Conservation (phyloP, 2,113 vertebrate species). For the Calidris pygmaea region DNA sequence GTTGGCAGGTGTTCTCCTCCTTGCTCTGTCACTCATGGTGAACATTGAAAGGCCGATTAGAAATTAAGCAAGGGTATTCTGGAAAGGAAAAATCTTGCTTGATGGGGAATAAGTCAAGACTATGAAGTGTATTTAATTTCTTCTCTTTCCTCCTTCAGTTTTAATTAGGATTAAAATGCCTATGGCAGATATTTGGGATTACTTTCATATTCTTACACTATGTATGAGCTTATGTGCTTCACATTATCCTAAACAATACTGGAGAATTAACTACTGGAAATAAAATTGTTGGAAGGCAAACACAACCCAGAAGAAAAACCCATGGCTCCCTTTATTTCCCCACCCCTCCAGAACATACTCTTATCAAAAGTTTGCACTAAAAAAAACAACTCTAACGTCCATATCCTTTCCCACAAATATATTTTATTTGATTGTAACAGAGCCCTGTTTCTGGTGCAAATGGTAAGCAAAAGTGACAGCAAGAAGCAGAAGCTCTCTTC, state of each 20-base stretch:
- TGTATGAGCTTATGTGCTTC: not conserved
- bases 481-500: not conserved
- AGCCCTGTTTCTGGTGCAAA: not conserved
- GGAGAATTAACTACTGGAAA: not conserved
- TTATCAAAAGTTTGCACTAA: not conserved
- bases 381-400: not conserved
- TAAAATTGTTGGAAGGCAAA: not conserved
- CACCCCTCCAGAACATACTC: not conserved
- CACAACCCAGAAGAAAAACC: not conserved
- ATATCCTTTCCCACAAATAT: not conserved
- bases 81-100: constrained; percentile 12
- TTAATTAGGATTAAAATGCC: constrained; percentile 43
- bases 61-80: constrained; percentile 18
- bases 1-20: not conserved
- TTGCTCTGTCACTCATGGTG: constrained; percentile 16
- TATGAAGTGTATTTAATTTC: not conserved
- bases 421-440: not conserved
- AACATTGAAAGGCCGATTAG: constrained; percentile 14
- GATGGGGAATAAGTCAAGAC: not conserved
- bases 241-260: not conserved
- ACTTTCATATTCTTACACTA: constrained; percentile 6
- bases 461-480: not conserved
- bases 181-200: not conserved
- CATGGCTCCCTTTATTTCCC: not conserved
- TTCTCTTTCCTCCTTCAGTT: constrained; percentile 1